A percentile compares a stretch with the other conserved stretches of the same genome.
These are phyloP conservation scores for Zaprionus inermis DNA, from an alignment of 1,140 invertebrate genomes.

Conservation along the genomic window DNA sequence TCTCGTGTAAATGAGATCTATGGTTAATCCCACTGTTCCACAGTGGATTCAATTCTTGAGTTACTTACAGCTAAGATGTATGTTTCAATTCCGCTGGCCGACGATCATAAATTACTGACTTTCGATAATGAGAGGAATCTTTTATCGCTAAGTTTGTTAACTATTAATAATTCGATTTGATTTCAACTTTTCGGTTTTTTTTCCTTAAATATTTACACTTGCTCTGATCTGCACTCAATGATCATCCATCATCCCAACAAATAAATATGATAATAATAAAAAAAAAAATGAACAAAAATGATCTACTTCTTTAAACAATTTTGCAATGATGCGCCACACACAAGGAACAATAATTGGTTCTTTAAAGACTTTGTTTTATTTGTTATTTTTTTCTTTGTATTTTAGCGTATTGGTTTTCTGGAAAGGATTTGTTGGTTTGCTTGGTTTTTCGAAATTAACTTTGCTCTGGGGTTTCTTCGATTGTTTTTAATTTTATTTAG, in stretches of 20 bases:
- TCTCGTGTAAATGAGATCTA: conserved; percentile 4
- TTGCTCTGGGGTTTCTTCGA: conserved; percentile 65
- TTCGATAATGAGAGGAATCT: conserved; percentile 26
- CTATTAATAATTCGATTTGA: conserved; percentile 28
- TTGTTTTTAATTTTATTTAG: conserved; percentile 84
- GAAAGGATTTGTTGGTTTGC: conserved; percentile 68
- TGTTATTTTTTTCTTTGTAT: conserved; percentile 50
- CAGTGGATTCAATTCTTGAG: conserved; percentile 8
- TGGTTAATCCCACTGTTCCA: background rate
- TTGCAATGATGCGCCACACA: conserved; percentile 60
- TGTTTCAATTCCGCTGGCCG: conserved; percentile 31
- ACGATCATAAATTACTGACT: conserved; percentile 56
- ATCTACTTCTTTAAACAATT: conserved; percentile 43
- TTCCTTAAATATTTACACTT: conserved; percentile 50
- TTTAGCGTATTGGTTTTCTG: conserved; percentile 57
- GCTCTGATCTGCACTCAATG: conserved; percentile 69
- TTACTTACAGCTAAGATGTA: conserved; percentile 33
- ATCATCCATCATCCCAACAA: conserved; percentile 68
- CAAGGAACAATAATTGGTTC: conserved; percentile 67
- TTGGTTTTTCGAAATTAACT: conserved; percentile 59
- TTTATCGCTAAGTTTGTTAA: conserved; percentile 5
- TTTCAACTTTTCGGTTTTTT: conserved; percentile 14
- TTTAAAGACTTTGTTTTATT: conserved; percentile 74
- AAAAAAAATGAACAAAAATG: conserved; percentile 19
- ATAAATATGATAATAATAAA: conserved; percentile 17